These are phyloP conservation scores for Apodemus speciosus DNA, from an alignment of 2,113 vertebrate genomes.

Conservation along the genomic window DNA sequence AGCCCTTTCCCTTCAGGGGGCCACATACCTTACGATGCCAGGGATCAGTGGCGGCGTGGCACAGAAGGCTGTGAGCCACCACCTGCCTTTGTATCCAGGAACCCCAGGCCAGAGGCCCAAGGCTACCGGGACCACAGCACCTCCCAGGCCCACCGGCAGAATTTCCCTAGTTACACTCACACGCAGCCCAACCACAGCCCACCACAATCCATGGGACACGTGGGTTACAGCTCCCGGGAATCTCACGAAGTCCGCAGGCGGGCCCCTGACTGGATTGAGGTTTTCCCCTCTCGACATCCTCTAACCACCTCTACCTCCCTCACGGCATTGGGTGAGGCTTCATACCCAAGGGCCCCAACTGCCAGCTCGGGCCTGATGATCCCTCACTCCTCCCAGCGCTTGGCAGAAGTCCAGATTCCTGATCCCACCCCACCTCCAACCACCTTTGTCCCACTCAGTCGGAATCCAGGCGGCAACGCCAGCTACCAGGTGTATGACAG, in stretches of 20 bases:
- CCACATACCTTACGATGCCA: constrained; percentile 25
- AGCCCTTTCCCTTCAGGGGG: constrained; percentile 54
- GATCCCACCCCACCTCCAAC: background rate
- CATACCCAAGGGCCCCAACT: background rate
- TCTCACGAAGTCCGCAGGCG: constrained; percentile 6
- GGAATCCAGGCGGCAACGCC: constrained; percentile 66
- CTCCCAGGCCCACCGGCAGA: background rate
- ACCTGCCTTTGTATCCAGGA: background rate
- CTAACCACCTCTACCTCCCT: constrained; percentile 66
- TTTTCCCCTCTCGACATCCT: background rate
- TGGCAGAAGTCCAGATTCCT: constrained; percentile 4
- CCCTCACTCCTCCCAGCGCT: constrained; percentile 26
- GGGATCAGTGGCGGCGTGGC: constrained; percentile 31
- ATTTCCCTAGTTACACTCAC: background rate
- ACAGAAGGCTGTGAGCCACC: constrained; percentile 22
- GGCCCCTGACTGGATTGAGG: constrained; percentile 12
- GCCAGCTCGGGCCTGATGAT: background rate
- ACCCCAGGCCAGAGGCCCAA: background rate
- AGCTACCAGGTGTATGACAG: constrained; percentile 74
- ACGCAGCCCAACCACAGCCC: constrained; percentile 56
- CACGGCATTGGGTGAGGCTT: background rate
- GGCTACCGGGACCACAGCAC: background rate
- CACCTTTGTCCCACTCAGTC: constrained; percentile 71
- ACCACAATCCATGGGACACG: constrained; percentile 41
- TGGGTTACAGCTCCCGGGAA: constrained; percentile 4